These are phyloP conservation scores for Nemotelus nigrinus DNA, from an alignment of 2,888 invertebrate genomes.

Conservation along the genomic window DNA sequence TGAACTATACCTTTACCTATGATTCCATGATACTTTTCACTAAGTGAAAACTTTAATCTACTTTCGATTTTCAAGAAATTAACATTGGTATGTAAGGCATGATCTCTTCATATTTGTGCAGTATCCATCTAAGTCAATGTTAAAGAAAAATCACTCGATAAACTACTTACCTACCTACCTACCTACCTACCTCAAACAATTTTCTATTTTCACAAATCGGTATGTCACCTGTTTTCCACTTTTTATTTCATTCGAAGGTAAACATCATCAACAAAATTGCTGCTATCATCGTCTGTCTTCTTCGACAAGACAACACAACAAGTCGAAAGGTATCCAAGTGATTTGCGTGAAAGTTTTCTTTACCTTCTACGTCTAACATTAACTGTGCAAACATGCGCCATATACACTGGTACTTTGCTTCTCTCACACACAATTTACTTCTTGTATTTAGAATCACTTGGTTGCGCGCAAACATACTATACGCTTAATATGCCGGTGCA, in stretches of 20 bases:
- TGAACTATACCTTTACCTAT: no score
- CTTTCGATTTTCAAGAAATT: no score
- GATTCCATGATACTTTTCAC: no score
- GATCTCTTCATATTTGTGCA: no score
- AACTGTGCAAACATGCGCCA: no score
- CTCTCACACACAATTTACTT: background rate
- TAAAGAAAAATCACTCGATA: no score
- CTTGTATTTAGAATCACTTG: background rate
- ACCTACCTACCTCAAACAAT: background rate
- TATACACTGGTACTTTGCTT: background rate
- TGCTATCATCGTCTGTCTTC: background rate
- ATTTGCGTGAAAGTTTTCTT: constrained; percentile 5
- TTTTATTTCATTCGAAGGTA: background rate
- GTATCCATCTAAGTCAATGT: no score
- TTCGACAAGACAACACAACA: background rate
- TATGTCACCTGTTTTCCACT: background rate
- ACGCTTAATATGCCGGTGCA: background rate
- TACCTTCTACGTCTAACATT: background rate
- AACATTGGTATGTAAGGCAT: no score
- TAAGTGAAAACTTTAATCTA: no score
- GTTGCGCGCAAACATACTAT: background rate
- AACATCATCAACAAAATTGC: background rate
- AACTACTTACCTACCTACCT: no score
- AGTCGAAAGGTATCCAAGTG: background rate
- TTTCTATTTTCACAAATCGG: background rate